Evolutionary conservation across 2,888 invertebrate genomes (phyloP), one percentile per base, ranked within the genome.

Genomic region (Callinectes sapidus): DNA sequence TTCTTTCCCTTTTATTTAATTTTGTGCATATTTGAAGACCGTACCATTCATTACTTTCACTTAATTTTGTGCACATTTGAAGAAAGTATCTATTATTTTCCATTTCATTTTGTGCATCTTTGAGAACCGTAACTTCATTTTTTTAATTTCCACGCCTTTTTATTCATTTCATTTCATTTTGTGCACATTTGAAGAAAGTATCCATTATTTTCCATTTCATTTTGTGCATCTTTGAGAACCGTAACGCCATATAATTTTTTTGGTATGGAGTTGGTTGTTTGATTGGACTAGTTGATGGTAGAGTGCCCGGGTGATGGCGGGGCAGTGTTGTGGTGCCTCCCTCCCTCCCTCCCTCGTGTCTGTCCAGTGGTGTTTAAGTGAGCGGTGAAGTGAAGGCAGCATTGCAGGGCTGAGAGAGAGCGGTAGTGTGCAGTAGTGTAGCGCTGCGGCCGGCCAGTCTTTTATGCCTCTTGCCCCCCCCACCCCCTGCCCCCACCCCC

Each of bases 321-420:
- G 32, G 81, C 61, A 28, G 71, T 71, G n/a, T 28, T 81, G 16
- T 14, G 18, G 81, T 16, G 81, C 61, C 61, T 61, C 61, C 61
- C 61, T 61, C 61, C 6, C 35, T 16, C 35, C 61, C 61, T 61
- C 61, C 61, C 61, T 61, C 61, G 18, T 81, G 81, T 81, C 35
- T 35, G 81, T 81, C 35, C 18, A 0, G 1, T 13, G 13, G 13
- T 77, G 71, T 77, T 32, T 81, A 54, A 28, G 87, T 87, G 32
- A 54, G 48, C 10, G 87, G 87, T 28, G 18, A 87, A 87, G 87
- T 48, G 55, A n/a, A 54, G 55, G 32, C 87, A 87, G 55, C 87
- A 28, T 48, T 48, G 48, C 48, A 48, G 48, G 55, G 54, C 87
- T 87, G 87, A 55, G 87, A 55, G 87, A 55, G 39, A 48, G 48